Conservation (phyloP, 2,113 vertebrate genomes). For the Oenanthe melanoleuca region DNA sequence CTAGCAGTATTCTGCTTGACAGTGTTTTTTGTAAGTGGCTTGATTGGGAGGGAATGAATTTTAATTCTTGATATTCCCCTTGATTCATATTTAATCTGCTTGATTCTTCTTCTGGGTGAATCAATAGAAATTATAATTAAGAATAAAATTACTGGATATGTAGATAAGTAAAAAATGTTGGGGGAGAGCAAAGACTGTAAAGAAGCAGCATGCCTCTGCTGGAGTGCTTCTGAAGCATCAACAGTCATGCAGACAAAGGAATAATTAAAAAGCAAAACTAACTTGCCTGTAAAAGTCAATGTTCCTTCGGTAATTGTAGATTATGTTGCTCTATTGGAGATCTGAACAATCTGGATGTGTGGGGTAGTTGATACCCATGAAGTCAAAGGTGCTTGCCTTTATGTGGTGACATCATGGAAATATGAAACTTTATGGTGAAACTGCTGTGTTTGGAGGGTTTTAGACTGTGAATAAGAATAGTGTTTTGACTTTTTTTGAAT, state of each 20-base stretch:
- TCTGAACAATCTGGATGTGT: background rate
- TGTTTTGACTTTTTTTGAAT: background rate
- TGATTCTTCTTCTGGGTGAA: background rate
- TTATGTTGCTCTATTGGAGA: accelerated
- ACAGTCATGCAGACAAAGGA: background rate
- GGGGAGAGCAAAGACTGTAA: background rate
- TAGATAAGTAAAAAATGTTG: background rate
- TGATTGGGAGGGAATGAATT: background rate
- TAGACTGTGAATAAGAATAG: background rate
- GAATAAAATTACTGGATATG: background rate
- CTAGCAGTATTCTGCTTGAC: background rate
- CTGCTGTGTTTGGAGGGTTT: background rate
- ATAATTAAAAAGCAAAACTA: background rate
- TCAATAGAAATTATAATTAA: background rate
- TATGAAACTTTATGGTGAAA: background rate
- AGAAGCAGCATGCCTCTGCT: background rate
- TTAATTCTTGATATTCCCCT: background rate
- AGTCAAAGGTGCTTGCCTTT: background rate
- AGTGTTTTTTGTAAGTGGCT: background rate
- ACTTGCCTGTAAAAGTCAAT: background rate
- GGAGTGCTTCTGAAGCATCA: background rate
- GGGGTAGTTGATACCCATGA: background rate
- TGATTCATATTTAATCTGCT: background rate
- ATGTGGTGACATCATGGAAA: background rate
- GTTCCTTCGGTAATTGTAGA: background rate